Evolutionary conservation across 2,113 vertebrate genomes (phyloP).

Genomic region (Laticauda laticaudata): DNA sequence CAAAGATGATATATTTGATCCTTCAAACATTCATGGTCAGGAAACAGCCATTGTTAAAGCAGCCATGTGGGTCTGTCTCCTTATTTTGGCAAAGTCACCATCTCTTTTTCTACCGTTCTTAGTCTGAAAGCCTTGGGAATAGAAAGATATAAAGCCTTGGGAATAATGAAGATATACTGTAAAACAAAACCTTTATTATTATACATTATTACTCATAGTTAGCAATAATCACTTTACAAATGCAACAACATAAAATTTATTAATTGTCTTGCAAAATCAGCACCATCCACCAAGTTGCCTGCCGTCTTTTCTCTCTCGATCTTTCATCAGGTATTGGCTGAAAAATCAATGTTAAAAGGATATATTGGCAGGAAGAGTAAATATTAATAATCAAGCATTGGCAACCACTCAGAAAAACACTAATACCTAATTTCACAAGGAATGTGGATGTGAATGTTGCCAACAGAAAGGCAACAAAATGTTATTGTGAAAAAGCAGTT

Average conservation of each 20-base stretch:
- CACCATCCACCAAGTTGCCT: not conserved
- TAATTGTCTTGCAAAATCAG: not conserved
- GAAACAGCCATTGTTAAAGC: not conserved
- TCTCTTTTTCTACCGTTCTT: not conserved
- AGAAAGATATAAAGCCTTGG: not conserved
- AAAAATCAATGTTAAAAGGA: not conserved
- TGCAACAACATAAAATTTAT: not conserved
- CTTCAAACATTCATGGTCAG: not conserved
- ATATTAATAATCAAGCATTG: conserved; percentile 5
- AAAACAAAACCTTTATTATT: not conserved
- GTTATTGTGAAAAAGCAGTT: not conserved
- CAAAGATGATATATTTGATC: not conserved
- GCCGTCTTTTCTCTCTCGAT: rapidly evolving
- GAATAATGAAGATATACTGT: not conserved
- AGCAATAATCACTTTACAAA: not conserved
- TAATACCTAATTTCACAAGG: not conserved
- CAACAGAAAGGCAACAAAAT: not conserved
- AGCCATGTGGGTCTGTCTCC: not conserved
- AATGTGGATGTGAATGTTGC: not conserved
- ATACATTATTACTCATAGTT: not conserved
- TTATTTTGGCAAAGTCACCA: rapidly evolving
- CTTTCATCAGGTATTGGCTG: rapidly evolving
- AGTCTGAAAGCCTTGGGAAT: not conserved
- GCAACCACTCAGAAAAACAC: not conserved
- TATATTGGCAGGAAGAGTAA: not conserved